Evolutionary conservation across 2,797 vertebrate species (phyloP).

Genomic region (Xyrichtys novacula): DNA sequence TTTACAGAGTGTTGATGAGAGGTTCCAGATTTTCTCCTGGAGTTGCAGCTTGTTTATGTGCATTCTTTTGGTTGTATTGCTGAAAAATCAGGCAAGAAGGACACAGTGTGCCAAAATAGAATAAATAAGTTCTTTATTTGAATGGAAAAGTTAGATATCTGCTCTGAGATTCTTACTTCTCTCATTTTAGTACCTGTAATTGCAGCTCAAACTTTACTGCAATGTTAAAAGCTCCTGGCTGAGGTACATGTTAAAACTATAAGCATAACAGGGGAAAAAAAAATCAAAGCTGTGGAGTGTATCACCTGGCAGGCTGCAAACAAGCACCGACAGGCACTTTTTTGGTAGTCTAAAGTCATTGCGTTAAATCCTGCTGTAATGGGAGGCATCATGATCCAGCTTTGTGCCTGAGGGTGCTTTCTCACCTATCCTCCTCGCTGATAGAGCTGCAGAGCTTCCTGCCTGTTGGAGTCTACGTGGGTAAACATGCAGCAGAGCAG

Average conservation of each 20-base stretch:
- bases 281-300: background rate
- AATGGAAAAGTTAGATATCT: background rate
- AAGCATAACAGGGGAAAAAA: background rate
- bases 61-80: background rate
- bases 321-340: conserved; percentile 43
- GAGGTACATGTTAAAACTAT: background rate
- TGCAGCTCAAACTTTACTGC: background rate
- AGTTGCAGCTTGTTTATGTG: too few relatives aligned
- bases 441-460: background rate
- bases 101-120: background rate
- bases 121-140: background rate
- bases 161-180: background rate
- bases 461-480: background rate
- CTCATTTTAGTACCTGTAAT: background rate
- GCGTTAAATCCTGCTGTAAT: conserved; percentile 42
- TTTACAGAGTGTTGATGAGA: too few relatives aligned
- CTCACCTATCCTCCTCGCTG: background rate
- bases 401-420: conserved; percentile 15
- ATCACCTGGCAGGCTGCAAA: background rate
- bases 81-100: background rate
- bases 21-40: too few relatives aligned
- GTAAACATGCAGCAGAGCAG: too few relatives aligned
- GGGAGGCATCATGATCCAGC: too few relatives aligned
- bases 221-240: background rate
- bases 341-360: conserved; percentile 44